Base-by-base conservation (phyloP, 2,888 invertebrate genomes). In the Diplolepis rosae region DNA sequence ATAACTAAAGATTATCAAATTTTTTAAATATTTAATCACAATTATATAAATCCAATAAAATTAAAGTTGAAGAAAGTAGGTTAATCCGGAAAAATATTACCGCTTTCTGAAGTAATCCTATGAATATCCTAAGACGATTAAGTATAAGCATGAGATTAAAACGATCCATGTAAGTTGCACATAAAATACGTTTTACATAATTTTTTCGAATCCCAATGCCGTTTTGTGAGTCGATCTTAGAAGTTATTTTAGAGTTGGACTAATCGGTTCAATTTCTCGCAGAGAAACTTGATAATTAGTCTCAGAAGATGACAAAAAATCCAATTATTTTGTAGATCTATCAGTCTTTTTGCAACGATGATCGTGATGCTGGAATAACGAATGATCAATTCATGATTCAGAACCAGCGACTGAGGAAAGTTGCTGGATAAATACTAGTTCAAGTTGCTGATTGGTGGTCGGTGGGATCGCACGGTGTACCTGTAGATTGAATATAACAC, bases 251-350 rank as follows among this genome's bases (percentile, higher is more conserved):
- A n/a, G 39, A 61, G 39, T 27, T 61, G 39, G 4, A 61, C 61
- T 61, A 61, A 61, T 39, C 39, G 7, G 24, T 27, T 24, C 18
- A 61, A 61, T 24, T 61, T n/a, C 39, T 39, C 39, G 35, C n/a
- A 6, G 35, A 61, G 35, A 45, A 35, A 22, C 35, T 27, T 35
- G 22, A 39, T 61, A 61, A 61, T 61, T 61, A 61, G 61, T 61
- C 61, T 39, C 39, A n/a, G 39, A 61, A 27, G 24, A 61, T 61
- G 39, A 39, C 39, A 27, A 61, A 61, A 61, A 61, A 42, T 39
- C 61, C 61, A 61, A 61, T 61, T 61, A 61, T 35, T n/a, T 39
- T 61, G 61, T 39, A 42, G 39, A 42, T 61, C 61, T 22, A 61
- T 39, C 39, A 39, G 61, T 27, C 39, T 61, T 27, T 22, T 22